These are phyloP conservation scores for Penaeus japonicus DNA, from an alignment of 1,140 invertebrate genomes.

Conservation along the genomic window DNA sequence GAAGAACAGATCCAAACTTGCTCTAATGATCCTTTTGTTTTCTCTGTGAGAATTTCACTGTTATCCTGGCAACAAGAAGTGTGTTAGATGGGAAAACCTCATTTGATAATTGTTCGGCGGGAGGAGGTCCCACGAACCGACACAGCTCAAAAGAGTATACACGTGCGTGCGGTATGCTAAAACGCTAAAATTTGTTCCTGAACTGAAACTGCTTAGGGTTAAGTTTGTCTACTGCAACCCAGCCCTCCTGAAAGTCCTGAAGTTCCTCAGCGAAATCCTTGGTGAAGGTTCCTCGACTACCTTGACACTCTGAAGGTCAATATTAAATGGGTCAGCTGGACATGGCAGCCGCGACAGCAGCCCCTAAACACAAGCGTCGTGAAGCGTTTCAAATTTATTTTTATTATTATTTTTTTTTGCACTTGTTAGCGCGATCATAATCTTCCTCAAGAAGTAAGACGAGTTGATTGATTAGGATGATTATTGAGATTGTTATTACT, in stretches of 20 bases:
- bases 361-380: constrained; percentile 42
- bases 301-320: constrained; percentile 26
- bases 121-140: neutral
- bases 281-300: constrained; percentile 49
- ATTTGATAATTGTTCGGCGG: neutral
- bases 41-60: constrained; percentile 12
- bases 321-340: constrained; percentile 27
- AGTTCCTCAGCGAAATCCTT: constrained; percentile 50
- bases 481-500: too few relatives aligned
- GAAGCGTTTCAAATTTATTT: neutral
- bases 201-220: constrained; percentile 33
- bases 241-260: constrained; percentile 46
- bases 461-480: neutral
- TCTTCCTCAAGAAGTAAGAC: constrained; percentile 31
- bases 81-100: neutral
- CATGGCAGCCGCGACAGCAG: neutral
- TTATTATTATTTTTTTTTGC: constrained; percentile 43
- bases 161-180: too few relatives aligned
- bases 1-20: constrained; percentile 2
- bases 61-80: neutral
- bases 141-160: too few relatives aligned
- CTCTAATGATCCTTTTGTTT: constrained; percentile 15
- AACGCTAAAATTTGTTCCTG: neutral
- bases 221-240: constrained; percentile 54
- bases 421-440: constrained; percentile 47